These are phyloP conservation scores for Amphipyra berbera DNA, from an alignment of 2,888 invertebrate genomes.

Conservation along the genomic window DNA sequence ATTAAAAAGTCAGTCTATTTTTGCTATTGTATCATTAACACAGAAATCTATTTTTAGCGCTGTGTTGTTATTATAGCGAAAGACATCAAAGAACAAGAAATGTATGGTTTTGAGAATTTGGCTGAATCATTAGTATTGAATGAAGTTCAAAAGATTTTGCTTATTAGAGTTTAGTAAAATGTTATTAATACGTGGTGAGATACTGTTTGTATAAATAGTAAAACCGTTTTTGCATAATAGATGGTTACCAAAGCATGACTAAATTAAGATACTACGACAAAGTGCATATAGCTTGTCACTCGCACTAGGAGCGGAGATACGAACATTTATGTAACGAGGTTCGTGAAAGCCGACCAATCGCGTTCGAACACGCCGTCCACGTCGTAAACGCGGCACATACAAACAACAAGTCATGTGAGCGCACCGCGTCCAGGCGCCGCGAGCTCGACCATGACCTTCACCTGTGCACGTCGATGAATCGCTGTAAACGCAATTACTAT, in stretches of 20 bases:
- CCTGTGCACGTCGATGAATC: slow-evolving; percentile 68
- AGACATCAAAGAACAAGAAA: slow-evolving; percentile 39
- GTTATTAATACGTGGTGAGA: no score
- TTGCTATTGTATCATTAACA: not conserved
- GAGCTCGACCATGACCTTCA: slow-evolving; percentile 82
- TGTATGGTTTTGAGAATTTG: slow-evolving; percentile 29
- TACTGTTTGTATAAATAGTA: no score
- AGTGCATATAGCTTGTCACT: slow-evolving; percentile 36
- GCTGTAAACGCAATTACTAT: slow-evolving; percentile 68
- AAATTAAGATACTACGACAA: slow-evolving; percentile 20
- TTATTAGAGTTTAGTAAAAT: no score
- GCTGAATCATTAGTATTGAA: slow-evolving; percentile 16
- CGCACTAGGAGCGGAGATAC: slow-evolving; percentile 43
- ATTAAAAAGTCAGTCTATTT: not conserved
- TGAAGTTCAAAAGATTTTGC: slow-evolving; percentile 5
- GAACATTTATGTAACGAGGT: slow-evolving; percentile 63
- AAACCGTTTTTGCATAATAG: not conserved
- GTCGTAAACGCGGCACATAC: slow-evolving; percentile 58
- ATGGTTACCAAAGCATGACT: not conserved
- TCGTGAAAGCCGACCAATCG: slow-evolving; percentile 74
- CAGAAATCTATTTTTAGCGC: slow-evolving; percentile 13
- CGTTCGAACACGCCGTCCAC: slow-evolving; percentile 70
- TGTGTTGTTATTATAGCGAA: slow-evolving; percentile 22
- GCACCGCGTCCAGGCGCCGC: slow-evolving; percentile 70
- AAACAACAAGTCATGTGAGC: slow-evolving; percentile 81